Percentiles rank a stretch among this genome's conserved stretches.
Evolutionary conservation across 2,797 vertebrate genomes (phyloP).

Genomic region (Varecia variegata): DNA sequence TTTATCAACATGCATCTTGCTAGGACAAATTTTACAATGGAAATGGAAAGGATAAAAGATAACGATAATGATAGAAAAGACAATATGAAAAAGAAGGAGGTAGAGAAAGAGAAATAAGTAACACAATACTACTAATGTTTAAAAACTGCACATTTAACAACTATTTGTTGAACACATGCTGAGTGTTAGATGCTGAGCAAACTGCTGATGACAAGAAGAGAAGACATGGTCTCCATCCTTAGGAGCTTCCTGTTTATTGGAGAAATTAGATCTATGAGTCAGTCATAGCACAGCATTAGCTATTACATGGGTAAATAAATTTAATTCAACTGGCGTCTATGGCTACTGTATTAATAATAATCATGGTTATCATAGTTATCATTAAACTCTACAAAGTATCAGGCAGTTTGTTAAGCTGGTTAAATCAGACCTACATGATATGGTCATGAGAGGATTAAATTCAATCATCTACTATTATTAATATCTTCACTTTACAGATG

Average conservation of each 20-base stretch:
- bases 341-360: neutral
- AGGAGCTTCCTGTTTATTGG: neutral
- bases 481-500: constrained; percentile 9
- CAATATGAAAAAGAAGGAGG: neutral
- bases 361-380: neutral
- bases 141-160: neutral
- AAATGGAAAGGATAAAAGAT: neutral
- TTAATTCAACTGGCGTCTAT: neutral
- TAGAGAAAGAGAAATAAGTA: neutral
- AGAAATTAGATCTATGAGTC: neutral
- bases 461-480: neutral
- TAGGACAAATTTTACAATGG: neutral
- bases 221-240: neutral
- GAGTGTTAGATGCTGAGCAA: neutral
- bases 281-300: neutral
- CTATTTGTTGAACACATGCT: neutral
- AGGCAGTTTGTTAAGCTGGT: neutral
- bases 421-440: neutral
- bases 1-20: neutral
- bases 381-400: neutral
- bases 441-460: neutral
- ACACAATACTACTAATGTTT: neutral
- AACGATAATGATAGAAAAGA: neutral
- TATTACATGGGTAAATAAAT: neutral
- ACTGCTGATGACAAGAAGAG: neutral